Evolutionary conservation across 2,113 vertebrate genomes (phyloP).

Genomic region (Poeciliopsis turrubarensis): DNA sequence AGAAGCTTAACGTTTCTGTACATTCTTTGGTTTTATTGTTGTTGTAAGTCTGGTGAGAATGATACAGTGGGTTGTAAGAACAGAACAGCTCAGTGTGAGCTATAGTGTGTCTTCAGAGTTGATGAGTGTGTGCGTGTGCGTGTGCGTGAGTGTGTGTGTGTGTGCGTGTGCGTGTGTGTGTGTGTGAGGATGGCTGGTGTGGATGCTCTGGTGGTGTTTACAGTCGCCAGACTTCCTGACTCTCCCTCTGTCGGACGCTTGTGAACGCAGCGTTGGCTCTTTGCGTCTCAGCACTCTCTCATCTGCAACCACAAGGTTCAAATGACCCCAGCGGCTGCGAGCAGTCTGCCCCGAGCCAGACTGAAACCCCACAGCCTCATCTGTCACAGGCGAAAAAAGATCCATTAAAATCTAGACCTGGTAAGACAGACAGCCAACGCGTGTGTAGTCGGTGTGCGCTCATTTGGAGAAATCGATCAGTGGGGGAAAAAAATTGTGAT

Average conservation of each 20-base stretch:
- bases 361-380: constrained; percentile 62
- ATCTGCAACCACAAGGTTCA: constrained; percentile 88
- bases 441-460: constrained; percentile 79
- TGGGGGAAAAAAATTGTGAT: constrained; percentile 63
- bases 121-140: neutral
- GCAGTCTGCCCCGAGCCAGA: constrained; percentile 67
- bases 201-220: constrained; percentile 75
- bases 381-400: constrained; percentile 74
- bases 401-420: constrained; percentile 81
- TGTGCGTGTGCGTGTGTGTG: neutral
- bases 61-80: neutral
- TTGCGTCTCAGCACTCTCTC: constrained; percentile 83
- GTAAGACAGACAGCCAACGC: constrained; percentile 76
- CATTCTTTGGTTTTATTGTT: too few species aligned
- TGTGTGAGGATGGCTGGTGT: neutral
- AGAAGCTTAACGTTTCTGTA: neutral
- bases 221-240: constrained; percentile 89
- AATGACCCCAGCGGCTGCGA: constrained; percentile 80
- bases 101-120: constrained; percentile 21
- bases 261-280: constrained; percentile 78
- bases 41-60: neutral
- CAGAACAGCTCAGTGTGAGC: constrained; percentile 22
- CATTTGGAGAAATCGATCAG: constrained; percentile 82
- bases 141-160: neutral
- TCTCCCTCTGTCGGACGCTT: constrained; percentile 82